Evolutionary conservation across 2,888 invertebrate genomes (phyloP), one percentile per base, ranked within the genome.

Genomic region (Iselma pallidipennis): DNA sequence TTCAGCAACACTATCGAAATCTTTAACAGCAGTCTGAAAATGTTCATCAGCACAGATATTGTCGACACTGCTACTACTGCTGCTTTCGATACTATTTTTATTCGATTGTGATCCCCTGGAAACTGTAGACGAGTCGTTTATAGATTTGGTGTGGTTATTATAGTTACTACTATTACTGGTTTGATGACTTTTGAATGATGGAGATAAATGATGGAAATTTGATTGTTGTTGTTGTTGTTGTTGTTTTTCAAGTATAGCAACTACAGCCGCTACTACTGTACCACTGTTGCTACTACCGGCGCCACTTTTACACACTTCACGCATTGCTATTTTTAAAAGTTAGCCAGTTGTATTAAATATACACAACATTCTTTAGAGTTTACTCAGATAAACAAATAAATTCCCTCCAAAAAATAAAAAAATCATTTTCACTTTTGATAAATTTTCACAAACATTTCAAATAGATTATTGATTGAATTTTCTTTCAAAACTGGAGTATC

Each of bases 181-280:
- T 37, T 37, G 54, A 53, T 16, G 45, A 2, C n/a, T 23, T n/a
- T 45, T 45, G 9, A 45, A 45, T n/a, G n/a, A n/a, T 23, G 31
- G 33, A 29, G 14, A 21, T 52, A 31, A 31, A 29, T 4, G 49
- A 5, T 45, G 21, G 19, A 19, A 42, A 21, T 45, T 19, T n/a
- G 21, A 23, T 42, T 42, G 42, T n/a, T 45, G 45, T 42, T 42
- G 42, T 28, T 28, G 4, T 28, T 6, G 28, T 16, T 66, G 61
- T 66, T 82, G 81, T 67, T 80, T 78, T 74, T 84, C 83, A 65
- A 83, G 76, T 57, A 82, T 81, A 52, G 84, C 83, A 33, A 83
- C 82, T n/a, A 83, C 83, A 9, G 88, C 86, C 64, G 88, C 87
- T 66, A 88, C 88, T 68, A 87, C 83, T 76, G 86, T 84, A n/a